Percentiles rank a stretch among this genome's conserved stretches.
phyloP scores from a whole-genome alignment of 2,113 vertebrate species.

The Acrocephalus kingi region DNA sequence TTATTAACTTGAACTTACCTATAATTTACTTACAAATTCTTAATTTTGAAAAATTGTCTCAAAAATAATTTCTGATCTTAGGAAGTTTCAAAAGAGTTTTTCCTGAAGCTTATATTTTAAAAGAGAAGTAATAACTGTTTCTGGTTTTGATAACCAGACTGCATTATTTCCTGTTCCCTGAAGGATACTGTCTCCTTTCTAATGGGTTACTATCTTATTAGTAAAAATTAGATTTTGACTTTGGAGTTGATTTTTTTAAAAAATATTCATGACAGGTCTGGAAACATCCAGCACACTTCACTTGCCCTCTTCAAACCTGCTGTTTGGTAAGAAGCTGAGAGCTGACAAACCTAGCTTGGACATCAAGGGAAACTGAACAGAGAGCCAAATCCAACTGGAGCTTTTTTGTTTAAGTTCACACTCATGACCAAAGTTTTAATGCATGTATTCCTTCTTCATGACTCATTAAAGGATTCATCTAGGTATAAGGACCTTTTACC shows the following conservation, averaged over 20 bases:
- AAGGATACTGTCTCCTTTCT: neutral
- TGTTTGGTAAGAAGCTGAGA: neutral
- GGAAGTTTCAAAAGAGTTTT: neutral
- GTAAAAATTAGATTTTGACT: neutral
- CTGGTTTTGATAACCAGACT: neutral
- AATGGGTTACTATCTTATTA: neutral
- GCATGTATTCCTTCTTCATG: neutral
- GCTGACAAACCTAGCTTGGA: neutral
- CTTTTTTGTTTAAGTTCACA: neutral
- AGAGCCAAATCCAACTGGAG: neutral
- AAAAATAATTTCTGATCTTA: neutral
- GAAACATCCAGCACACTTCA: neutral
- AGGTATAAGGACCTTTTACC: neutral
- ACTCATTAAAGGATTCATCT: neutral
- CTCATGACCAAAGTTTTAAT: neutral
- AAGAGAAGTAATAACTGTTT: neutral
- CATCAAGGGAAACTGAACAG: neutral
- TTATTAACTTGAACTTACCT: neutral
- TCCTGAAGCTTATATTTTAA: neutral
- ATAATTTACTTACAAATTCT: neutral
- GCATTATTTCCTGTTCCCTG: neutral
- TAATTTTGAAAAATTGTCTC: neutral
- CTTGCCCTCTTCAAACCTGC: neutral
- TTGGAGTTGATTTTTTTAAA: neutral
- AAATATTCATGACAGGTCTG: neutral